A percentile compares a stretch with the other conserved stretches of the same genome.
Evolutionary conservation across 2,888 invertebrate species (phyloP).

Genomic region (Lithodes maja): DNA sequence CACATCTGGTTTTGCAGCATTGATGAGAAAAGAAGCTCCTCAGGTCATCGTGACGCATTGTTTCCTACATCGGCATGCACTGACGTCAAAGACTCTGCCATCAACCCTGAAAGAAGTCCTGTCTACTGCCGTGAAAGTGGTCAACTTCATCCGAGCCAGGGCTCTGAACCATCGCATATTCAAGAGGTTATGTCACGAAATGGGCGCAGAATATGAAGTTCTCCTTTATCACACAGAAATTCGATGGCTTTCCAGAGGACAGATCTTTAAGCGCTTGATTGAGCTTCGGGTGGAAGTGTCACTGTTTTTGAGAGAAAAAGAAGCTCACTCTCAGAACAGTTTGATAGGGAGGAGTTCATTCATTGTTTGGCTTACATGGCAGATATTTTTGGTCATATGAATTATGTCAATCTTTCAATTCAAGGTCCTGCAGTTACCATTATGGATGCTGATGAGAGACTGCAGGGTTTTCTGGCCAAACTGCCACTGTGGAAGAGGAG

Average conservation of each 20-base stretch:
- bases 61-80: slow-evolving; percentile 40
- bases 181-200: slow-evolving; percentile 65
- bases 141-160: slow-evolving; percentile 66
- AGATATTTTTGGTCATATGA: slow-evolving; percentile 13
- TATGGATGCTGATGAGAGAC: no score
- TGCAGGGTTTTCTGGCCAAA: background rate
- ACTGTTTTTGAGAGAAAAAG: no score
- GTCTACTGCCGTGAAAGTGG: slow-evolving; percentile 12
- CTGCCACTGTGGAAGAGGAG: no score
- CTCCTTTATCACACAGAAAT: slow-evolving; percentile 70
- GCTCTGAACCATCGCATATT: slow-evolving; percentile 69
- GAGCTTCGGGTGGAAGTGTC: slow-evolving; percentile 25
- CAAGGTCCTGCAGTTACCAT: no score
- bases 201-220: slow-evolving; percentile 60
- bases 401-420: no score
- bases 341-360: no score
- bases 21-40: slow-evolving; percentile 28
- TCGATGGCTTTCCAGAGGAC: slow-evolving; percentile 59
- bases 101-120: slow-evolving; percentile 30
- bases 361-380: background rate
- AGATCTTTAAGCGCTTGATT: slow-evolving; percentile 37
- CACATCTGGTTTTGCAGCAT: slow-evolving; percentile 46
- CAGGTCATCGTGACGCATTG: slow-evolving; percentile 4
- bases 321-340: no score
- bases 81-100: slow-evolving; percentile 39